Evolutionary conservation across 2,888 invertebrate genomes (phyloP), one percentile per base, ranked within the genome.

Genomic region (Girardia tigrina): DNA sequence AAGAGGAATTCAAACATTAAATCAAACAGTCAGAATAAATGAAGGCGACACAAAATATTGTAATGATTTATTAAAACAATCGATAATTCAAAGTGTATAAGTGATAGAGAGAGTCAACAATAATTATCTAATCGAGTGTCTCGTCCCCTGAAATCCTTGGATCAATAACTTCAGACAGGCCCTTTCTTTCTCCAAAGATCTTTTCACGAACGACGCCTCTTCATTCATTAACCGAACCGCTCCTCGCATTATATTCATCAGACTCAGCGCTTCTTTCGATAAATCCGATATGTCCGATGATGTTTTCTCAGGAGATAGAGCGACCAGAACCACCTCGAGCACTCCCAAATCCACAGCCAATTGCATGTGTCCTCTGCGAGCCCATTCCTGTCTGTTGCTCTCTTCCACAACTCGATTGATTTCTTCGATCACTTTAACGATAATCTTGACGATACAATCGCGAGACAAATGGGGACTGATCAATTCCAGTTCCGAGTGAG

Each of bases 401-500:
- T n/a, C 8, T 16, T 56, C 56, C 56, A 56, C 8, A 4, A n/a
- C 4, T 16, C 23, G 4, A n/a, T 56, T 4, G n/a, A 56, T 4
- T 23, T 56, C 56, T 23, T 56, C 56, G 56, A 56, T 56, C 4
- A 56, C 56, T 56, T 23, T n/a, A 4, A n/a, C 56, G 6, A 23
- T 23, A n/a, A 56, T 56, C n/a, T 23, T 4, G 8, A 56, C 56
- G n/a, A 56, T 56, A 23, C 56, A 56, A 16, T 16, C 23, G 6
- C 56, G n/a, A n/a, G 56, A 56, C 56, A 56, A 56, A 16, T 56
- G 56, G 4, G 56, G 56, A 56, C 56, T 56, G 4, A 56, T 56
- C 56, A 56, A 16, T 56, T 56, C 56, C 56, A 56, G n/a, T 56
- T 56, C 56, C 2, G 56, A n/a, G 56, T 56, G 56, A 56, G 56